Evolutionary conservation across 2,113 vertebrate species (phyloP).

Genomic region (Columba janthina): DNA sequence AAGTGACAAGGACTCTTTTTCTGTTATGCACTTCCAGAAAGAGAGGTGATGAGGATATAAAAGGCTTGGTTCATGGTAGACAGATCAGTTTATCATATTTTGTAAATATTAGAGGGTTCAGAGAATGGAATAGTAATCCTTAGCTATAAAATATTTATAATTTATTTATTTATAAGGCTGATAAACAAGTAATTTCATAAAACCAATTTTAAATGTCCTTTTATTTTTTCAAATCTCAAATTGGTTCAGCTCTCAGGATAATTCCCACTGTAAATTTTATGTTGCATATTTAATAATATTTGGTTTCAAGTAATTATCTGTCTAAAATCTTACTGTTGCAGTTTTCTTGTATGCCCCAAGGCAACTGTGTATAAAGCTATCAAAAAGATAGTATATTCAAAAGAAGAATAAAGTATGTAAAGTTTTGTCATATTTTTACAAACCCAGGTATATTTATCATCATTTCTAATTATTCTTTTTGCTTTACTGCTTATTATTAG

Average conservation of each 20-base stretch:
- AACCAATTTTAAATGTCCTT: neutral
- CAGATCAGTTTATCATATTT: neutral
- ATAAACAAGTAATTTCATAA: conserved; percentile 37
- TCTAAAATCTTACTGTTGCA: neutral
- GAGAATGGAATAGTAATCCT: neutral
- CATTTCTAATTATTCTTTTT: conserved; percentile 58
- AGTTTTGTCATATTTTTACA: conserved; percentile 12
- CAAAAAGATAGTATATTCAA: neutral
- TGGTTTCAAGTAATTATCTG: conserved; percentile 25
- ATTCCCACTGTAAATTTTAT: neutral
- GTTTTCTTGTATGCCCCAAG: conserved; percentile 34
- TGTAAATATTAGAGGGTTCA: neutral
- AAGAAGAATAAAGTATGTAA: neutral
- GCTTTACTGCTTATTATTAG: conserved; percentile 54
- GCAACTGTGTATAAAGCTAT: conserved; percentile 28
- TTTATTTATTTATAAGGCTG: conserved; percentile 5
- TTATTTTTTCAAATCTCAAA: neutral
- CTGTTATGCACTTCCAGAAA: neutral
- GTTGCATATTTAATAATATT: conserved; percentile 23
- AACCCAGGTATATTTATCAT: conserved; percentile 42
- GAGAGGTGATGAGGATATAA: neutral
- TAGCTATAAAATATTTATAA: conserved; percentile 3
- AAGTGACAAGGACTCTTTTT: neutral
- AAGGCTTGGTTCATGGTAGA: neutral
- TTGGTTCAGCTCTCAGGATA: neutral